phyloP scores from a whole-genome alignment of 2,888 invertebrate genomes.

The Pseudeuparius sepicola region DNA sequence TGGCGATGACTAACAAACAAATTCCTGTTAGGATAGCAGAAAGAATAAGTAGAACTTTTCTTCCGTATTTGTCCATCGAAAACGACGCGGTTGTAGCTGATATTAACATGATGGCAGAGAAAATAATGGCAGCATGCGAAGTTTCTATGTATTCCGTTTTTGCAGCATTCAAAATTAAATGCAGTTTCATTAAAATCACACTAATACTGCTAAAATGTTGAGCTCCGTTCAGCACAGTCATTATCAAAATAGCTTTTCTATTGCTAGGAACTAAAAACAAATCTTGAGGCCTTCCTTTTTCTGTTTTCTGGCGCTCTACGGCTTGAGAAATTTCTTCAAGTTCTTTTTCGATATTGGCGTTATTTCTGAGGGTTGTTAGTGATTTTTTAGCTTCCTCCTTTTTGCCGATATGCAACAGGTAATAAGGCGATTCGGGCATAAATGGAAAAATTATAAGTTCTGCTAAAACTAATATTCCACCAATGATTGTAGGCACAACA shows the following conservation, averaged over 20 bases:
- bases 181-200: constrained; percentile 38
- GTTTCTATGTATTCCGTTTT: constrained; percentile 32
- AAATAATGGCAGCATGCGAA: constrained; percentile 33
- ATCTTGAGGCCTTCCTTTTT: constrained; percentile 34
- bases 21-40: constrained; percentile 33
- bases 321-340: constrained; percentile 30
- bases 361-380: constrained; percentile 28
- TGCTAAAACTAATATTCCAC: constrained; percentile 27
- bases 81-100: constrained; percentile 31
- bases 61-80: constrained; percentile 34
- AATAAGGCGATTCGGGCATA: constrained; percentile 39
- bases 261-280: constrained; percentile 34
- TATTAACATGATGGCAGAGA: constrained; percentile 33
- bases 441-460: constrained; percentile 34
- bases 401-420: constrained; percentile 30
- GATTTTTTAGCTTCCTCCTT: constrained; percentile 31
- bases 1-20: constrained; percentile 31
- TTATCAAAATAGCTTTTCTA: constrained; percentile 34
- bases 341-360: constrained; percentile 30
- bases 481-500: constrained; percentile 31
- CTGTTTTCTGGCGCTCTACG: constrained; percentile 32
- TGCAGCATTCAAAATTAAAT: constrained; percentile 33
- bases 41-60: constrained; percentile 31
- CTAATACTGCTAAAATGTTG: constrained; percentile 37
- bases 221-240: constrained; percentile 34